Evolutionary conservation across 2,797 vertebrate genomes (phyloP).

Genomic region (Hydrocynus forskahlii): DNA sequence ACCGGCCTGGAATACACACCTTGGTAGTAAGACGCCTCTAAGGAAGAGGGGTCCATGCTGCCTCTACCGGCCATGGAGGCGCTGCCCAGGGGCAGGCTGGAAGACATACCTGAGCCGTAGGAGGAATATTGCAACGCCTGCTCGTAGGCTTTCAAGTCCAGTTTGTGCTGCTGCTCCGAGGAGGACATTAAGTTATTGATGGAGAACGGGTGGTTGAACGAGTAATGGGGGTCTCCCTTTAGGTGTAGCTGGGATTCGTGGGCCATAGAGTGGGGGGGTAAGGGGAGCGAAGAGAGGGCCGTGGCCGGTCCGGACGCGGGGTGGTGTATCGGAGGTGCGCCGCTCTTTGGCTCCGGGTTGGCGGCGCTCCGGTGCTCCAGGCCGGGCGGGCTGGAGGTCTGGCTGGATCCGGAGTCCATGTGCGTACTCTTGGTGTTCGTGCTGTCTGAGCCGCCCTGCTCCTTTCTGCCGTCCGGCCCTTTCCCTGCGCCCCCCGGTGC

Average conservation of each 20-base stretch:
- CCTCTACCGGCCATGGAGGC: slow-evolving; percentile 81
- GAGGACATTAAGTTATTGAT: slow-evolving; percentile 99
- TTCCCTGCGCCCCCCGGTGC: slow-evolving; percentile 68
- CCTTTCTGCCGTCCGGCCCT: slow-evolving; percentile 82
- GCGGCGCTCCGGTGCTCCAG: slow-evolving; percentile 84
- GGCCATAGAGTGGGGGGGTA: slow-evolving; percentile 81
- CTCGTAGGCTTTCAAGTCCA: slow-evolving; percentile 98
- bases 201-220: slow-evolving; percentile 98
- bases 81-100: slow-evolving; percentile 79
- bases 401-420: slow-evolving; percentile 81
- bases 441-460: slow-evolving; percentile 75
- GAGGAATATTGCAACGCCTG: slow-evolving; percentile 92
- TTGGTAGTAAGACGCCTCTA: slow-evolving; percentile 97
- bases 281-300: slow-evolving; percentile 80
- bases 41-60: slow-evolving; percentile 88
- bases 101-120: slow-evolving; percentile 82
- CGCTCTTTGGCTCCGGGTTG: slow-evolving; percentile 83
- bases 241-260: slow-evolving; percentile 92
- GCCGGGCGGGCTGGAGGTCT: slow-evolving; percentile 81
- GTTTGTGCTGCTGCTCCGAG: slow-evolving; percentile 97
- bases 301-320: slow-evolving; percentile 75
- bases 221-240: slow-evolving; percentile 95
- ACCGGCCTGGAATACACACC: slow-evolving; percentile 96
- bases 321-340: slow-evolving; percentile 72
- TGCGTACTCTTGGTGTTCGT: slow-evolving; percentile 78